Evolutionary conservation across 1,140 invertebrate genomes (phyloP).

Genomic region (Lepidostoma basale): DNA sequence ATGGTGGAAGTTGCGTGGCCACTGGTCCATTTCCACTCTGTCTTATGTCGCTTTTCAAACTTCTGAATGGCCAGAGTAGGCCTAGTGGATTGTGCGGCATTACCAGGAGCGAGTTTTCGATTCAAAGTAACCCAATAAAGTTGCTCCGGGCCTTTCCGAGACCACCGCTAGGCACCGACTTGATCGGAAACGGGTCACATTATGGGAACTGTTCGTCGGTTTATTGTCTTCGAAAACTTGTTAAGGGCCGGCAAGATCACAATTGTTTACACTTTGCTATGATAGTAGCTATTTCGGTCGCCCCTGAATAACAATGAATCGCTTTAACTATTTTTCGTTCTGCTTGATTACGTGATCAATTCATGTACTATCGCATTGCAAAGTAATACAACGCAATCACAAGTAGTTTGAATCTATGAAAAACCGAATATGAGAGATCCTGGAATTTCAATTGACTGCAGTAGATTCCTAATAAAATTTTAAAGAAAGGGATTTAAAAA

Average conservation of each 20-base stretch:
- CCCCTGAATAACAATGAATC: neutral
- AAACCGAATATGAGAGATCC: no score
- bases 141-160: neutral
- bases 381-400: no score
- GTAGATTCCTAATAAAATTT: no score
- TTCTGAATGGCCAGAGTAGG: slow-evolving; percentile 10
- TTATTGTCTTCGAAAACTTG: neutral
- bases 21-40: slow-evolving; percentile 12
- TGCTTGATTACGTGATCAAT: no score
- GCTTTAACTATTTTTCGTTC: no score
- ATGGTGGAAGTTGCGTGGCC: slow-evolving; percentile 2
- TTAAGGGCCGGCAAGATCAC: neutral
- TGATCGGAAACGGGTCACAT: neutral
- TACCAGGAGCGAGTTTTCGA: slow-evolving; percentile 9
- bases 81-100: slow-evolving; percentile 8
- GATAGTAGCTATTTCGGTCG: neutral
- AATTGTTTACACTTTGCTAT: neutral
- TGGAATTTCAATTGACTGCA: no score
- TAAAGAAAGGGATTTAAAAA: no score
- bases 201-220: neutral
- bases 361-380: no score
- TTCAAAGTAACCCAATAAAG: slow-evolving; percentile 15
- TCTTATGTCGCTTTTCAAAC: slow-evolving; percentile 20
- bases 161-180: neutral
- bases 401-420: no score